Base-by-base conservation (phyloP, 2,888 invertebrate species). In the Gnatocerus cornutus region DNA sequence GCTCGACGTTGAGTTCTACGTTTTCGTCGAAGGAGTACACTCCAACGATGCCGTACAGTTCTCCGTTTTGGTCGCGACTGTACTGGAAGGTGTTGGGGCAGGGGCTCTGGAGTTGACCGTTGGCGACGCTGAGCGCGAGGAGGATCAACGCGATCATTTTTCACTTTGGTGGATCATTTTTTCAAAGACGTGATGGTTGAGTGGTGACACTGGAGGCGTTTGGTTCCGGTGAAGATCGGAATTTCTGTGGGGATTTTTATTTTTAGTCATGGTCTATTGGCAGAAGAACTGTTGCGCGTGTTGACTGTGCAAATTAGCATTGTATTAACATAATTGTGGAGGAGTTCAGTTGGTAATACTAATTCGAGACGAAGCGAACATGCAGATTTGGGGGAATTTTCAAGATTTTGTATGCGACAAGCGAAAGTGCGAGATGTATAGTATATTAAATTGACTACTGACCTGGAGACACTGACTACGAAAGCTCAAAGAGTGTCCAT, bases 1-100 rank as follows among this genome's bases (percentile, higher is more conserved):
- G 74, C 67, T 83, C 81, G 4, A 84, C 74, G 33, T 82, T 77
- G 46, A 85, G 64, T 12, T 76, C 71, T 13, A 74, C 75, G 9
- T 74, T 73, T 4, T 74, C 71, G 3, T 82, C 80, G 37, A 68
- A 67, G 10, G 73, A 59, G 77, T 81, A 81, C 3, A 81, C 78
- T 0, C 87, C 78, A 43, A 83, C 81, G 14, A 87, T 76, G 21
- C 84, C 88, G 74, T 84, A 85, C 78, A 87, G 82, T 53, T 84
- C 81, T 1, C 77, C 77, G 41, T 75, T 74, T 4, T 84, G 84
- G 71, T 87, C 85, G 69, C 80, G 84, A 53, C 80, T 79, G 75
- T 88, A 88, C 53, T 80, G 78, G 72, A 85, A 85, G 27, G 80
- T 74, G n/a, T 75, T 68, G 2, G 84, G 84, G 69, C 85, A 85